A percentile compares a stretch with the other conserved stretches of the same genome.
phyloP scores from a whole-genome alignment of 2,797 vertebrate genomes.

The Tadarida brasiliensis region DNA sequence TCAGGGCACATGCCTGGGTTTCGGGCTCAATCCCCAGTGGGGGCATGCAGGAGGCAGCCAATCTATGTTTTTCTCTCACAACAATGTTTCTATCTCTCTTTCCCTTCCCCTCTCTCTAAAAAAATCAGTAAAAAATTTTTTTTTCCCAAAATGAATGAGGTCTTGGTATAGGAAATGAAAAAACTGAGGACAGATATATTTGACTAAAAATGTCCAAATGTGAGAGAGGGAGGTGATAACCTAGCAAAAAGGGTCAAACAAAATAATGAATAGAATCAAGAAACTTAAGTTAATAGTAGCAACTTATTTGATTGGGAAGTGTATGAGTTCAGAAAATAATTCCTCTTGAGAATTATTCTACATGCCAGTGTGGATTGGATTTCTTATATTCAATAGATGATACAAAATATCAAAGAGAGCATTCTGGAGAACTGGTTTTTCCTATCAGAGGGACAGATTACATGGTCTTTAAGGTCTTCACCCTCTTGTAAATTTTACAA shows the following conservation, averaged over 20 bases:
- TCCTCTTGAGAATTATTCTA: not conserved
- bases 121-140: no score
- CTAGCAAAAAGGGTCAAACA: not conserved
- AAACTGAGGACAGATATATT: conserved; percentile 7
- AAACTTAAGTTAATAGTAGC: not conserved
- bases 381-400: not conserved
- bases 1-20: no score
- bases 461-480: not conserved
- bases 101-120: no score
- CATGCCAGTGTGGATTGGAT: not conserved
- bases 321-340: not conserved
- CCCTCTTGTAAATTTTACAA: not conserved
- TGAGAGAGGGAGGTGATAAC: not conserved
- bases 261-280: not conserved
- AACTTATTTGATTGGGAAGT: not conserved
- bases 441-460: not conserved
- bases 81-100: no score
- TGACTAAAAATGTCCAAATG: not conserved
- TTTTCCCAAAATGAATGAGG: no score
- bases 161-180: not conserved
- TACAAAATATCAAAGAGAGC: not conserved
- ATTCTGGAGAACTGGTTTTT: not conserved
- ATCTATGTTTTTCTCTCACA: no score
- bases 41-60: no score
- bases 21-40: no score